A percentile compares a stretch with the other conserved stretches of the same genome.
Evolutionary conservation across 2,113 vertebrate genomes (phyloP).

Genomic region (Oophaga pumilio): DNA sequence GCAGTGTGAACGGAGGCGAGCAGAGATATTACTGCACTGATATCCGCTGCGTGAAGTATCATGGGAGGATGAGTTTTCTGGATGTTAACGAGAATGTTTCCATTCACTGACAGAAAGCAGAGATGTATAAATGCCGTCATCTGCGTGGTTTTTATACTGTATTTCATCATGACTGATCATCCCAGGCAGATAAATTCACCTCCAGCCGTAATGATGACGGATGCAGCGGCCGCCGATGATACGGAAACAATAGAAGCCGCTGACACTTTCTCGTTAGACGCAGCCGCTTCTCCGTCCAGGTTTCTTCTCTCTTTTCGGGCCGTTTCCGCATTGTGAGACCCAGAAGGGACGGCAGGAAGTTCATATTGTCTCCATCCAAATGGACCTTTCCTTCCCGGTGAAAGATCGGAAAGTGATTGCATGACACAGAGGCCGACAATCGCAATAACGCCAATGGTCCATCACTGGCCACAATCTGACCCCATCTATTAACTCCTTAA

Average conservation of each 20-base stretch:
- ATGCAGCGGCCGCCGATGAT: background rate
- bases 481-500: background rate
- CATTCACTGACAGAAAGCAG: no score
- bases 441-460: background rate
- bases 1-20: no score
- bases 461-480: constrained; percentile 13
- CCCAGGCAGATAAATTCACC: no score
- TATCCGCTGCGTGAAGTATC: no score
- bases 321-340: constrained; percentile 14
- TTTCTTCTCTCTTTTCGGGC: constrained; percentile 19
- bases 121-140: no score
- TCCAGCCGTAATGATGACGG: background rate
- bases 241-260: background rate
- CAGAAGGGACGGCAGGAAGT: constrained; percentile 37
- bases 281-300: background rate
- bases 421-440: background rate
- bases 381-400: constrained; percentile 49
- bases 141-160: no score
- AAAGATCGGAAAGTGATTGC: constrained; percentile 51
- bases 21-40: no score
- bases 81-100: no score
- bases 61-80: no score
- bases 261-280: constrained; percentile 20
- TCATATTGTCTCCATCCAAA: constrained; percentile 42
- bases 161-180: no score